Conservation (phyloP, 2,113 vertebrate species). For the Tychaedon coryphoeus region DNA sequence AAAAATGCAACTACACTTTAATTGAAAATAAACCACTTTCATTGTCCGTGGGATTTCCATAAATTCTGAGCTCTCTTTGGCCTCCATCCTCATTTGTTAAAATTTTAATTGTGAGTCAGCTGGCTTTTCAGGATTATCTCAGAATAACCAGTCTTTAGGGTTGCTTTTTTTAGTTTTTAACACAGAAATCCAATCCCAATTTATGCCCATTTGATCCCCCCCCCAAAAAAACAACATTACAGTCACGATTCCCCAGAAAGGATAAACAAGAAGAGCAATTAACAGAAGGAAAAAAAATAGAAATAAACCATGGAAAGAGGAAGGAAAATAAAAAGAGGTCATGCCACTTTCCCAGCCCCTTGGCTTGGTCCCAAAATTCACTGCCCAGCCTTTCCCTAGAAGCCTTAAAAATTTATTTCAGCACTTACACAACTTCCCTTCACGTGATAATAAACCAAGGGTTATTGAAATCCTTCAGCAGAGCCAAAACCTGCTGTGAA, state of each 20-base stretch:
- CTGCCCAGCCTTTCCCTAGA: neutral
- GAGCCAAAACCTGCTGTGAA: neutral
- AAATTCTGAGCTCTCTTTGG: neutral
- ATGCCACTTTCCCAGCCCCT: neutral
- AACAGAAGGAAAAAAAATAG: neutral
- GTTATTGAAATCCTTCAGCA: neutral
- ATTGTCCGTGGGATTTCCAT: neutral
- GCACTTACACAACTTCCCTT: neutral
- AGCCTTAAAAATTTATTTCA: neutral
- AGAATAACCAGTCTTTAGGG: neutral
- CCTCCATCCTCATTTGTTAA: neutral
- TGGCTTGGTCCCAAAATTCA: neutral
- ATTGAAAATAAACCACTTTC: neutral
- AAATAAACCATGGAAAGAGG: neutral
- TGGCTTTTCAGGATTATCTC: neutral
- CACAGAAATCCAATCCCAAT: neutral
- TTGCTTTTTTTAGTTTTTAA: neutral
- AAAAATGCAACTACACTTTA: neutral
- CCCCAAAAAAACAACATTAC: neutral
- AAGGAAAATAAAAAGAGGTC: neutral
- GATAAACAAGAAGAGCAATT: neutral
- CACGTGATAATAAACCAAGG: rapidly evolving
- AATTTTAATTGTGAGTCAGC: neutral
- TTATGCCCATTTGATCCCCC: neutral
- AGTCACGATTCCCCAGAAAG: neutral